These are phyloP conservation scores for Pachycephala philippinensis DNA, from an alignment of 2,113 vertebrate genomes.

Conservation along the genomic window DNA sequence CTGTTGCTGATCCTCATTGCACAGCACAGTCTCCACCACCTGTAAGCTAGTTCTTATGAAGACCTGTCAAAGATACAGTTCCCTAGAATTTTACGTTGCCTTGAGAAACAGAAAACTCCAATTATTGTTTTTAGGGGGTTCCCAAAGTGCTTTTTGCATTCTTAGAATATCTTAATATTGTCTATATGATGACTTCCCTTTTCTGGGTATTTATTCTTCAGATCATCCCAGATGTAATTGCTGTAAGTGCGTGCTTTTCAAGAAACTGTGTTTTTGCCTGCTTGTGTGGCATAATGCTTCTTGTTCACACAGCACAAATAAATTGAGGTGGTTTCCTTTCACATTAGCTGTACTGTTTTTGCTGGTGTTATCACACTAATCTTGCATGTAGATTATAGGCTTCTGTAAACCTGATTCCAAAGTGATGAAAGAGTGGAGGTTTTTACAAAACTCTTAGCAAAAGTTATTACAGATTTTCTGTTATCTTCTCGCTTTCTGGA, in stretches of 20 bases:
- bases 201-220: neutral
- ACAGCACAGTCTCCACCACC: neutral
- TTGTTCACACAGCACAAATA: neutral
- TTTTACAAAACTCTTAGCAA: neutral
- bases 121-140: neutral
- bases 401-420: neutral
- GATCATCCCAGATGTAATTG: neutral
- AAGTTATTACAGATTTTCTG: neutral
- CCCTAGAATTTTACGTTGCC: neutral
- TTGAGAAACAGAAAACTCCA: neutral
- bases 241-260: neutral
- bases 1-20: neutral
- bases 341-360: neutral
- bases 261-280: neutral
- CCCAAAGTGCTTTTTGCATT: neutral
- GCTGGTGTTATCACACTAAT: neutral
- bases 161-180: neutral
- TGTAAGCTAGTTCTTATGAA: neutral
- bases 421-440: neutral
- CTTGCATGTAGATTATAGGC: neutral
- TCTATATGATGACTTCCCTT: neutral
- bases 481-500: neutral
- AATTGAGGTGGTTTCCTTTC: neutral
- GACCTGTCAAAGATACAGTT: neutral
- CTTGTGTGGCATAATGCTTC: neutral